A percentile compares a stretch with the other conserved stretches of the same genome.
Evolutionary conservation across 2,888 invertebrate genomes (phyloP).

Genomic region (Geotrupes spiniger): DNA sequence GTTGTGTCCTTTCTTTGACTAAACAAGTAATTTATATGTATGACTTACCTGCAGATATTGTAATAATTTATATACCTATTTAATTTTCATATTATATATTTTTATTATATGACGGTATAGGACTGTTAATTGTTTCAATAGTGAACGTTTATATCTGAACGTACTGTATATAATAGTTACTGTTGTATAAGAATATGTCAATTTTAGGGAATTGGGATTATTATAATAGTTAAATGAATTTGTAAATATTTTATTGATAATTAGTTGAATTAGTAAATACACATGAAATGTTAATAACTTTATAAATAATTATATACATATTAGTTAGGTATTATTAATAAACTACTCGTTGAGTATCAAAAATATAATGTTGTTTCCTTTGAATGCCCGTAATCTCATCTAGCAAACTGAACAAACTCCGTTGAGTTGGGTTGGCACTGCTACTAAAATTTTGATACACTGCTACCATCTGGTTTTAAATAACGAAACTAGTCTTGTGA

Average conservation of each 20-base stretch:
- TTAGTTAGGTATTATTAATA: slow-evolving; percentile 53
- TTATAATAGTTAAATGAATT: slow-evolving; percentile 52
- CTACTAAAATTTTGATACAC: too few species aligned
- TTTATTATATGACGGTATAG: slow-evolving; percentile 44
- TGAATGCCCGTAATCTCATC: neutral
- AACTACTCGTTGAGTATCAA: slow-evolving; percentile 39
- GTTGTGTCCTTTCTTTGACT: slow-evolving; percentile 29
- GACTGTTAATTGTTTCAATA: slow-evolving; percentile 45
- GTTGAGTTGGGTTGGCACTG: too few species aligned
- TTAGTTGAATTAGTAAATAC: slow-evolving; percentile 50
- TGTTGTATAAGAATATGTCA: slow-evolving; percentile 68
- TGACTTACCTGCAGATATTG: slow-evolving; percentile 33
- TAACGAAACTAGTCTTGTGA: too few species aligned
- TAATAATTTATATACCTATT: slow-evolving; percentile 41
- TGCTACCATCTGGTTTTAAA: too few species aligned
- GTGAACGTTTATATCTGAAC: slow-evolving; percentile 29
- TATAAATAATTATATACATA: slow-evolving; percentile 54
- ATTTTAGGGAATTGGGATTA: slow-evolving; percentile 67
- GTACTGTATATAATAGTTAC: slow-evolving; percentile 42
- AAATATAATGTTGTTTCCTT: neutral
- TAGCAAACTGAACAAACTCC: too few species aligned
- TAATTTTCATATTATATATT: slow-evolving; percentile 40
- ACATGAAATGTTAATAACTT: slow-evolving; percentile 54
- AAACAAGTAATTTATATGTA: slow-evolving; percentile 29
- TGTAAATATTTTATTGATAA: slow-evolving; percentile 60